Evolutionary conservation across 2,888 invertebrate species (phyloP).

Genomic region (Drosophila nigricruria): DNA sequence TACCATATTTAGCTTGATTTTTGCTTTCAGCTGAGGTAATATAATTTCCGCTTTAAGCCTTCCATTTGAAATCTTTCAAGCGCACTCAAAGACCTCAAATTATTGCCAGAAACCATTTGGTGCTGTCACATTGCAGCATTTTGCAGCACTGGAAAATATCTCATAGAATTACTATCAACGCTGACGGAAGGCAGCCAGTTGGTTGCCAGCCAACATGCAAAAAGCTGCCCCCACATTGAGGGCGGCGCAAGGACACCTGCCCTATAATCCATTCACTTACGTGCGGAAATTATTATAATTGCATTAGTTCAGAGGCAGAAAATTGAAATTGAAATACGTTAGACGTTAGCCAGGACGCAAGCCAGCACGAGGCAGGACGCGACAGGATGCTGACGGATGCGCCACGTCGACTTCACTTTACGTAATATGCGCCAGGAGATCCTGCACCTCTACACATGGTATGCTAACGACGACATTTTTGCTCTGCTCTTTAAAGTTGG

Average conservation of each 20-base stretch:
- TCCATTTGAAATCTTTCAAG: not conserved
- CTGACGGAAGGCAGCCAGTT: conserved; percentile 58
- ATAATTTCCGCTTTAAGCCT: conserved; percentile 5
- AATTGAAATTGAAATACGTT: conserved; percentile 79
- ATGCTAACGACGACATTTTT: conserved; percentile 8
- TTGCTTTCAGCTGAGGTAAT: not conserved
- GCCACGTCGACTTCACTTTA: conserved; percentile 32
- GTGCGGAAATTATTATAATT: conserved; percentile 80
- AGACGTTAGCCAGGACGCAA: conserved; percentile 25
- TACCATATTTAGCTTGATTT: not conserved
- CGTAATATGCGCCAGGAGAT: conserved; percentile 33
- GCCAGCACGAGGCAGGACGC: conserved; percentile 21
- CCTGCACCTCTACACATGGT: not conserved
- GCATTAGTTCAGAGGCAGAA: conserved; percentile 79
- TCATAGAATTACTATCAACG: conserved; percentile 61
- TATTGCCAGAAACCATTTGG: conserved; percentile 28
- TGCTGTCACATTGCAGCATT: conserved; percentile 26
- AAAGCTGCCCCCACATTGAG: conserved; percentile 14
- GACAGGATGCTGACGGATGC: conserved; percentile 65
- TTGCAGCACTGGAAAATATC: conserved; percentile 32
- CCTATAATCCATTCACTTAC: conserved; percentile 73
- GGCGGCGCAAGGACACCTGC: conserved; percentile 40
- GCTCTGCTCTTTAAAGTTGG: conserved; percentile 12
- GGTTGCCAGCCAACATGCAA: conserved; percentile 64
- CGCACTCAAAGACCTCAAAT: conserved; percentile 3